phyloP scores from a whole-genome alignment of 2,888 invertebrate species.

The Invenusta paracnida region DNA sequence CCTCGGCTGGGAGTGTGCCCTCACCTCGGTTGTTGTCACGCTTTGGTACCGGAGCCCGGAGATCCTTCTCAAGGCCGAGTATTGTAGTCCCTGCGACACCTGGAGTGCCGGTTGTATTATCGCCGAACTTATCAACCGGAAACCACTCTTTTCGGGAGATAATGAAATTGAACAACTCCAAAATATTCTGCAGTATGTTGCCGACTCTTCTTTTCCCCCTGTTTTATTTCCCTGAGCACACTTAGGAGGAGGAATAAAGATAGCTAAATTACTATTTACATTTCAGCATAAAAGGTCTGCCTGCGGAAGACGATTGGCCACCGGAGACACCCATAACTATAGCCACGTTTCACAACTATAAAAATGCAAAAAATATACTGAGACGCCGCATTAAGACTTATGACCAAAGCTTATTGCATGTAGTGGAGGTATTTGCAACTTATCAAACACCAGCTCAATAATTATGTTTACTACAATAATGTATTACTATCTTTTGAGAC shows the following conservation, averaged over 20 bases:
- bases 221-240: no score
- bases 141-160: slow-evolving; percentile 9
- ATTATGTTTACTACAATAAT: no score
- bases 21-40: slow-evolving; percentile 40
- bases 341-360: not conserved
- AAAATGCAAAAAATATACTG: not conserved
- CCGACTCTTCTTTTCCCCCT: no score
- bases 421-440: not conserved
- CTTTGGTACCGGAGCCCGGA: slow-evolving; percentile 42
- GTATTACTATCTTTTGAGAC: no score
- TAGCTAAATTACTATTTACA: not conserved
- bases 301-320: not conserved
- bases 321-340: not conserved
- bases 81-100: slow-evolving; percentile 35
- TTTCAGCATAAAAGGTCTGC: not conserved
- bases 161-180: slow-evolving; percentile 23
- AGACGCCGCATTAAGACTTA: not conserved
- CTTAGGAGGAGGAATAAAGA: not conserved
- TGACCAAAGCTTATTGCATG: not conserved
- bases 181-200: slow-evolving; percentile 28
- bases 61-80: slow-evolving; percentile 13
- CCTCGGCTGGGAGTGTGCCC: slow-evolving; percentile 35
- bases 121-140: slow-evolving; percentile 32
- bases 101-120: slow-evolving; percentile 42
- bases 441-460: no score